Evolutionary conservation across 2,888 invertebrate species (phyloP), one percentile per base, ranked within the genome.

Genomic region (Drosophila prolongata): DNA sequence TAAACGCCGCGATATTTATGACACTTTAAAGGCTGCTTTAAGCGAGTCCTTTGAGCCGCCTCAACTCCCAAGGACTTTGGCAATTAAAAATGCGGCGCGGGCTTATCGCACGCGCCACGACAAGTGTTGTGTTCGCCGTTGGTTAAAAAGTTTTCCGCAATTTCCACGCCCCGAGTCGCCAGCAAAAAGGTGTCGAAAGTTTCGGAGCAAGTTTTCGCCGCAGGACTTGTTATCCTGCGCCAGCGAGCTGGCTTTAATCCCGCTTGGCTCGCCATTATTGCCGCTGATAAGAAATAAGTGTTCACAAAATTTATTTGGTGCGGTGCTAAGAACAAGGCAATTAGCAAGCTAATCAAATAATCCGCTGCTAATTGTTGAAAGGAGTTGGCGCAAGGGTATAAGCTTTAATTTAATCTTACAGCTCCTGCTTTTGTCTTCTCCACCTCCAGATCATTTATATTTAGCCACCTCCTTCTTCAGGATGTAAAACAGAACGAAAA

Each of bases 41-140:
- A 49, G 19, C 35, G 27, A 56, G 42, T 55, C 49, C 44, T 35
- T 60, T 38, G 43, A 16, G 34, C 40, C 24, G 9, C 14, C 6
- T 1, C 24, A 44, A 55, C 42, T 42, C 11, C 55, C 67, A 72
- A 71, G 75, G 61, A 62, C 54, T 72, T 57, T 66, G 65, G 77
- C 88, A 88, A 85, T 85, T 85, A 85, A 87, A 88, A 87, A 85
- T 80, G 85, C 84, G 67, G 64, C 53, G 72, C 71, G 60, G 53
- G 80, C 87, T 88, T 85, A 88, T 85, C 85, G 87, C 84, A 80
- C 88, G 84, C 81, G 76, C 88, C 75, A 55, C 77, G 78, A 70
- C 67, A 61, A 76, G 58, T 85, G 83, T 86, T 47, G 47, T 47
- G 47, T 34, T 47, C 47, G 2, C 30, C 14, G 30, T 47, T 78